Percentiles rank a stretch among this genome's conserved stretches.
Evolutionary conservation across 2,113 vertebrate species (phyloP).

Genomic region (Apodemus speciosus): DNA sequence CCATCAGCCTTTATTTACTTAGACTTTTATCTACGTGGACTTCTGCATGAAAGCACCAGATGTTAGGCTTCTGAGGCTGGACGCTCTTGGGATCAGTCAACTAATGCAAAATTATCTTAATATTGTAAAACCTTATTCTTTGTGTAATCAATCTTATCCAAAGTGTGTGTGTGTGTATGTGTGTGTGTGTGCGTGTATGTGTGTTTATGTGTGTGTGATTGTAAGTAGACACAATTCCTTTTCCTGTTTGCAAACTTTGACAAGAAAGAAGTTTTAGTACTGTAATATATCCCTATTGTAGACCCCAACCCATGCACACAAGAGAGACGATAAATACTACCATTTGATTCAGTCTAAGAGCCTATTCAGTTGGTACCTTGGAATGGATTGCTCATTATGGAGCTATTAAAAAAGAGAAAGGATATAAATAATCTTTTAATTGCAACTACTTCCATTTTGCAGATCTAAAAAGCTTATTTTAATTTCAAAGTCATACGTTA

Average conservation of each 20-base stretch:
- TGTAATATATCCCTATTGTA: background rate
- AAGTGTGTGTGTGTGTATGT: background rate
- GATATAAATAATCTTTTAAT: background rate
- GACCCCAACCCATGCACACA: too few relatives aligned
- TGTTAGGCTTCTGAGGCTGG: background rate
- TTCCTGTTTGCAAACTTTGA: background rate
- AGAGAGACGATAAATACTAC: background rate
- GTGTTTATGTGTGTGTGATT: background rate
- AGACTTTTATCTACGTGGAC: background rate
- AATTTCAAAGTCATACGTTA: background rate
- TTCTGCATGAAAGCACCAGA: background rate
- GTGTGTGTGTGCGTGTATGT: background rate
- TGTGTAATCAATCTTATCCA: background rate
- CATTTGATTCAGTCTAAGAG: background rate
- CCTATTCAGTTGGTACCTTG: background rate
- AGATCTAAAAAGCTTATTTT: background rate
- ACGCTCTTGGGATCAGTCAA: background rate
- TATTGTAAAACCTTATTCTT: background rate
- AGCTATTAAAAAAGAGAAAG: background rate
- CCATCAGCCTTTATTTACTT: background rate
- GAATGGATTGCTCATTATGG: background rate
- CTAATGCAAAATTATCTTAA: background rate
- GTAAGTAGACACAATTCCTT: background rate
- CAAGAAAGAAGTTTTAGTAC: background rate
- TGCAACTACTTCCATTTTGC: background rate